Evolutionary conservation across 1,140 invertebrate genomes (phyloP), one percentile per base, ranked within the genome.

Genomic region (Andrena cerasifolii): DNA sequence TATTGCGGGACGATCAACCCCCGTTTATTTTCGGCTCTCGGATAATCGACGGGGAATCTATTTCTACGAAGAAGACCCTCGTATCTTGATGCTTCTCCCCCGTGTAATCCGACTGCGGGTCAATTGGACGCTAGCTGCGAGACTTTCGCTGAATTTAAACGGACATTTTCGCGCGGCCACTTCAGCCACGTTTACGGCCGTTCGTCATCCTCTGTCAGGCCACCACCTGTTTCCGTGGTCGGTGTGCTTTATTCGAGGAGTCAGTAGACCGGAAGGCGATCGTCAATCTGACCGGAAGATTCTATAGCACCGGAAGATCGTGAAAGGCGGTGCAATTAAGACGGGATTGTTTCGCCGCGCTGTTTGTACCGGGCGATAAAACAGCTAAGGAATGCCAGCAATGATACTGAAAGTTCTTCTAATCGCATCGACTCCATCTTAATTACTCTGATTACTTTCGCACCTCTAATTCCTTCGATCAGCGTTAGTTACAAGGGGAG

Each of bases 281-380:
- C 75, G 75, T 77, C 75, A 53, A 77, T 77, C 75, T 71, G 67
- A 62, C 75, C 75, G 75, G 75, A 77, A 77, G 75, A 31, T 58
- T 62, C 33, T 10, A 43, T 53, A 43, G 67, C 45, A 70, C 56
- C 67, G 75, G 75, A 71, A 62, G 66, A 33, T 54, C 75, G 67
- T 77, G 75, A 61, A 71, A 61, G 66, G 24, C 43, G 56, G 43
- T 49, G 56, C 67, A 36, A 70, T 77, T 77, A 71, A 71, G 75
- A 51, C 36, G 75, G 26, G 36, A 77, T 62, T 59, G 36, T 77
- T 51, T 54, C n/a, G 21, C n/a, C 26, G 56, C 3, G 33, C 8
- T 31, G 14, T 65, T 68, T 45, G 36, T 65, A 31, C 18, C 16
- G n/a, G 24, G 47, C 10, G 33, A 49, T 24, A 43, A 36, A 74